Evolutionary conservation across 2,113 vertebrate genomes (phyloP), one percentile per base, ranked within the genome.

Genomic region (Rhadina sibilatrix): DNA sequence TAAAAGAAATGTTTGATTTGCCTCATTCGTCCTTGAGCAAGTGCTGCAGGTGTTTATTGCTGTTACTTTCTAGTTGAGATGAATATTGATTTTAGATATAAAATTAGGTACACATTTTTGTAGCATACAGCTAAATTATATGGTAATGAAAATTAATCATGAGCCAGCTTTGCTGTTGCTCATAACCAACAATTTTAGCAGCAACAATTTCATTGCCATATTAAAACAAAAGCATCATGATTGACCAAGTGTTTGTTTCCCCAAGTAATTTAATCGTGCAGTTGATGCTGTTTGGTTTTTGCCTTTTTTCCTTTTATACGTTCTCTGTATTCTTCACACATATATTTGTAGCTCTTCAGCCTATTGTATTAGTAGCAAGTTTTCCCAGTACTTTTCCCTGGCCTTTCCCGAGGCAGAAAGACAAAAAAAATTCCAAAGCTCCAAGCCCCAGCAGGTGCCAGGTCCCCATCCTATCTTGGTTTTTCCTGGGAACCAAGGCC

Each of bases 41-140:
- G n/a, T 35, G 16, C 23, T 89, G 40, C 66, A 91, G 37, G 30
- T 95, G 76, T 78, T 93, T 87, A 69, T 76, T 76, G n/a, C 25
- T 85, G 7, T 70, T 83, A 24, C 31, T 90, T 92, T 92, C 37
- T 57, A 65, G 44, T 33, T 56, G 47, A 81, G 74, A 85, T 65
- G 17, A 79, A 87, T 89, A 96, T 87, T 93, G 91, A 94, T 91
- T 91, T 89, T 85, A 47, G 27, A 71, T 75, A 75, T 18, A 83
- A 85, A 92, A 89, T 71, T 63, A 88, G 40, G 25, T 56, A 64
- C 9, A 66, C 2, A 46, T 69, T 90, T 93, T 78, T 59, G 25
- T 8, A 50, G 24, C 40, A 56, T 83, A 57, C 5, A 50, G 44
- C 21, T 93, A 82, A 90, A 84, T 75, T 82, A 79, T 63, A 40